Conservation (phyloP, 2,888 invertebrate genomes). For the Anoplius nigerrimus region DNA sequence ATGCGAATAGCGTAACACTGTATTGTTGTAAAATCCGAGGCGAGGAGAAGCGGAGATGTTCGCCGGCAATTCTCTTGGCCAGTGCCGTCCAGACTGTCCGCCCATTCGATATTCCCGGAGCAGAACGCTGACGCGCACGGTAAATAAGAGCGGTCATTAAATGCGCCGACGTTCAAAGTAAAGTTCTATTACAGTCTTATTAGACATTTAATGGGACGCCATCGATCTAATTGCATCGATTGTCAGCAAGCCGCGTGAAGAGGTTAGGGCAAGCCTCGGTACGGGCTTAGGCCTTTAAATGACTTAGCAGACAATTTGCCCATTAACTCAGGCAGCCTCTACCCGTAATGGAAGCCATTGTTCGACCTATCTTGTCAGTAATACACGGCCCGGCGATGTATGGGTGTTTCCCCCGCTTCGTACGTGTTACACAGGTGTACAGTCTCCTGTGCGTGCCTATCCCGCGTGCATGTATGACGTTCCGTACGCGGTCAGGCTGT, state of each 20-base stretch:
- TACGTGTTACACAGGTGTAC: constrained; percentile 31
- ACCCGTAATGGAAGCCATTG: constrained; percentile 72
- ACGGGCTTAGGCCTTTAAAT: constrained; percentile 67
- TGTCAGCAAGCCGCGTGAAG: constrained; percentile 55
- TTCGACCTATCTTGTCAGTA: constrained; percentile 70
- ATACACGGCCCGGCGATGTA: constrained; percentile 52
- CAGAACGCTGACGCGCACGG: no score
- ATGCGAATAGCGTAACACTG: no score
- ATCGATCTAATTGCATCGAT: constrained; percentile 59
- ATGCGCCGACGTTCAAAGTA: not conserved
- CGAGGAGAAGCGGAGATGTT: no score
- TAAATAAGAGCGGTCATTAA: no score
- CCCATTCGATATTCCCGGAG: no score
- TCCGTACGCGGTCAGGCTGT: no score
- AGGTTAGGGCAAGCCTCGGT: constrained; percentile 49
- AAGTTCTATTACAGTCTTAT: constrained; percentile 9
- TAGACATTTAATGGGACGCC: constrained; percentile 23
- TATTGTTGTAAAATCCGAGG: no score
- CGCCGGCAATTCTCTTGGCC: no score
- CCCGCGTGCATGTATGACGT: constrained; percentile 50
- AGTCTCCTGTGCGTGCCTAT: constrained; percentile 39
- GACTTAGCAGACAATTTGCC: constrained; percentile 70
- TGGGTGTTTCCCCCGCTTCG: constrained; percentile 20
- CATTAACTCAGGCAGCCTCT: constrained; percentile 68
- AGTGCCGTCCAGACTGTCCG: no score